phyloP scores from a whole-genome alignment of 1,140 invertebrate genomes.

The Kradibia gibbosae region DNA sequence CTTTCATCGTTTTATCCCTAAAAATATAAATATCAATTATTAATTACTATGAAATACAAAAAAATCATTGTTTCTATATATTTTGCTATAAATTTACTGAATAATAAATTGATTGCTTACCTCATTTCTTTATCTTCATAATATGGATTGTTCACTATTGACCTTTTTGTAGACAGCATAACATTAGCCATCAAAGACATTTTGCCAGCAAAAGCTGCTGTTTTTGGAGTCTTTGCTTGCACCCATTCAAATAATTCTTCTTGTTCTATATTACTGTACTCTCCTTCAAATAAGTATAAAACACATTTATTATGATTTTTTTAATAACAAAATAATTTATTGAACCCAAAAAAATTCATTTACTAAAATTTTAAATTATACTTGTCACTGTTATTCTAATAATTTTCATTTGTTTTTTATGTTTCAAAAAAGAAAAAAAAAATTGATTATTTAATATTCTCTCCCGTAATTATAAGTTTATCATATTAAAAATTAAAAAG shows the following conservation, averaged over 20 bases:
- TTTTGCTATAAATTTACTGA: too few species aligned
- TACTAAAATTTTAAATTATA: neutral
- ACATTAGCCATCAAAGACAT: constrained; percentile 89
- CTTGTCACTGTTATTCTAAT: neutral
- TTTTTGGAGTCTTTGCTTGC: constrained; percentile 73
- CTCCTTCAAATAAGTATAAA: constrained; percentile 74
- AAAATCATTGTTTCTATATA: too few species aligned
- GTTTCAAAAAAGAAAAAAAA: neutral
- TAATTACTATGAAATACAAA: too few species aligned
- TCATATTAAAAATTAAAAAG: neutral
- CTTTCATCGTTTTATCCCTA: constrained; percentile 80
- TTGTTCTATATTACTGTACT: constrained; percentile 80
- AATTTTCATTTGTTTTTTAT: constrained; percentile 16
- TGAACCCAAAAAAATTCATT: constrained; percentile 6
- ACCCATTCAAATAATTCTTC: constrained; percentile 87
- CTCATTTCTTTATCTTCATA: constrained; percentile 82
- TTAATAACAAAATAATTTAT: constrained; percentile 9
- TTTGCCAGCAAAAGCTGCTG: constrained; percentile 85
- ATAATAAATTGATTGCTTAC: too few species aligned
- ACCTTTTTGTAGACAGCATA: constrained; percentile 81
- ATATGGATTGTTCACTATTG: constrained; percentile 90
- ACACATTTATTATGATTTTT: too few species aligned
- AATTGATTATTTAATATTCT: neutral
- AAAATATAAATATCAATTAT: constrained; percentile 55
- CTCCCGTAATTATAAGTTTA: neutral